Percentiles rank a stretch among this genome's conserved stretches.
These are phyloP conservation scores for Rhea americana DNA, from an alignment of 2,113 vertebrate genomes.

Conservation along the genomic window DNA sequence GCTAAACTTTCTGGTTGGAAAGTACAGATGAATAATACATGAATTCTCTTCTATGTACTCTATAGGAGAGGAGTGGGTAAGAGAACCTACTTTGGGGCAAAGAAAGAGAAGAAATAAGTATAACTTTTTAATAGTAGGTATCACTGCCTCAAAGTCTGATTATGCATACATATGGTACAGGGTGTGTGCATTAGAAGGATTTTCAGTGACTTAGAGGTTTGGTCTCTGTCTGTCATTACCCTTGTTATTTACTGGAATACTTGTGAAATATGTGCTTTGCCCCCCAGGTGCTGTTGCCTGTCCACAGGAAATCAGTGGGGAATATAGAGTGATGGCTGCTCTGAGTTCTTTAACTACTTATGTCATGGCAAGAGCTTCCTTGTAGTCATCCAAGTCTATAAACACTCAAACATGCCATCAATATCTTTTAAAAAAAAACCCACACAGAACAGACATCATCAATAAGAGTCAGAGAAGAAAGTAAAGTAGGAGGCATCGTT, in stretches of 20 bases:
- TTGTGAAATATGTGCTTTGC: not conserved
- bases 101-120: not conserved
- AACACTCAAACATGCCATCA: slow-evolving; percentile 3
- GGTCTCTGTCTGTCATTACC: slow-evolving; percentile 38
- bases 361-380: slow-evolving; percentile 4
- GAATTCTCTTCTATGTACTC: not conserved
- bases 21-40: not conserved
- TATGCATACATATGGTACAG: not conserved
- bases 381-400: not conserved
- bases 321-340: not conserved
- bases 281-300: slow-evolving; percentile 6
- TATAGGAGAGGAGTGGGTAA: not conserved
- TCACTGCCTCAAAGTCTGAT: not conserved
- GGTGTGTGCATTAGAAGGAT: not conserved
- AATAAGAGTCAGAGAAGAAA: slow-evolving; percentile 31
- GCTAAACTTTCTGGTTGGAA: not conserved
- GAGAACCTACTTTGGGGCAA: not conserved
- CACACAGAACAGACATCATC: slow-evolving; percentile 17
- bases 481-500: slow-evolving; percentile 30
- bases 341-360: not conserved
- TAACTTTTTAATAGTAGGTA: not conserved
- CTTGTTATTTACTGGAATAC: slow-evolving; percentile 44
- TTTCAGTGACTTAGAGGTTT: slow-evolving; percentile 17
- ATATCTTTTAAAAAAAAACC: not conserved
- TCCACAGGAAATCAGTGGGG: not conserved